These are phyloP conservation scores for Suncus etruscus DNA, from an alignment of 2,113 vertebrate genomes.

Conservation along the genomic window DNA sequence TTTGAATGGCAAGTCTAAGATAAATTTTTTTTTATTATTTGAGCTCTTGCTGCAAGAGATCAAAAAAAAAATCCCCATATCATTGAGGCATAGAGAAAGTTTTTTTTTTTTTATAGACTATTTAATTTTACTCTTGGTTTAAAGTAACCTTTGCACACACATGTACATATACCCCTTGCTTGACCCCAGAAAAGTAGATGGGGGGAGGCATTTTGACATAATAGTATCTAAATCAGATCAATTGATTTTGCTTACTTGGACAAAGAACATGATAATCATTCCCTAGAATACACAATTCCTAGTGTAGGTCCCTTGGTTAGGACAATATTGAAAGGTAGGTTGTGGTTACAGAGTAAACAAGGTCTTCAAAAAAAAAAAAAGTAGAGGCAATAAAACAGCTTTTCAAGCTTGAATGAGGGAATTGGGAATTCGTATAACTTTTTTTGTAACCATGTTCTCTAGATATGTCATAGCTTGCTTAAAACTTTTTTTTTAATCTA, in stretches of 20 bases:
- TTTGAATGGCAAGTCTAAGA: constrained; percentile 66
- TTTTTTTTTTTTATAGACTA: constrained; percentile 27
- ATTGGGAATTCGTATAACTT: background rate
- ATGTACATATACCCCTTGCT: background rate
- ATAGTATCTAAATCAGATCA: constrained; percentile 35
- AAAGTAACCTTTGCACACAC: constrained; percentile 1
- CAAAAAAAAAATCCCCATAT: constrained; percentile 38
- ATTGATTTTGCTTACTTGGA: constrained; percentile 21
- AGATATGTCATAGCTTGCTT: background rate
- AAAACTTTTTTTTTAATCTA: background rate
- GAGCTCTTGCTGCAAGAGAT: constrained; percentile 38
- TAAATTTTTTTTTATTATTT: constrained; percentile 60
- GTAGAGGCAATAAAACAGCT: background rate
- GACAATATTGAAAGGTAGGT: background rate
- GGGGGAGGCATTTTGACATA: background rate
- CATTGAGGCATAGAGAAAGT: constrained; percentile 33
- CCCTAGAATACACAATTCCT: constrained; percentile 37
- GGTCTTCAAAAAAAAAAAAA: background rate
- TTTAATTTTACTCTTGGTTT: constrained; percentile 25
- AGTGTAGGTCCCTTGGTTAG: background rate
- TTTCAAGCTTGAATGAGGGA: constrained; percentile 34
- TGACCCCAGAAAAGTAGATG: constrained; percentile 1
- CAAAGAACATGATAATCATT: constrained; percentile 15
- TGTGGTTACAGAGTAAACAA: constrained; percentile 18
- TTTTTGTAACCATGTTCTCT: background rate